Conservation (phyloP, 2,888 invertebrate genomes). For the Coecobrya sp. region DNA sequence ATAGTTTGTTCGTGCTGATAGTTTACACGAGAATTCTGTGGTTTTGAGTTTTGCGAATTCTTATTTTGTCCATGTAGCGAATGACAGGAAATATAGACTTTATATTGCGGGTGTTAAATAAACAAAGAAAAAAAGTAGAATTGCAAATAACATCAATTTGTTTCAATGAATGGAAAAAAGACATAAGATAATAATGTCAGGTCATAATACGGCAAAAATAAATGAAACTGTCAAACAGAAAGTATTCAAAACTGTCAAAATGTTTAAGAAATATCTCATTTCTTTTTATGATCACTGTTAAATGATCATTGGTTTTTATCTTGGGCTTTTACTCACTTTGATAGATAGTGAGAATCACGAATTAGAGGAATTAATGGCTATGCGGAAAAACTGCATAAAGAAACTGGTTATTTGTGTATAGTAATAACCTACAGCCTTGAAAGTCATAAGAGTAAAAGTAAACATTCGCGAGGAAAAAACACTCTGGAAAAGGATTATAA, state of each 20-base stretch:
- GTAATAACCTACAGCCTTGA: no score
- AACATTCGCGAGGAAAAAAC: neutral
- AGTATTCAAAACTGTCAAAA: no score
- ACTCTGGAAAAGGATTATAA: neutral
- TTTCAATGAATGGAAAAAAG: neutral
- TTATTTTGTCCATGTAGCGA: neutral
- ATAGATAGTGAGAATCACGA: no score
- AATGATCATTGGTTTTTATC: no score
- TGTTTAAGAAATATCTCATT: no score
- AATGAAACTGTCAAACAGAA: no score
- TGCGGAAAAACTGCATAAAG: neutral
- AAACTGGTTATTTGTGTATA: conserved; percentile 1
- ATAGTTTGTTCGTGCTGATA: conserved; percentile 4
- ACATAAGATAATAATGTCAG: no score
- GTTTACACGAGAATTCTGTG: conserved; percentile 44
- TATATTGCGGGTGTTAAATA: neutral
- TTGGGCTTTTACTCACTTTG: no score
- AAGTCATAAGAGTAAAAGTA: no score
- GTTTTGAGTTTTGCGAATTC: conserved; percentile 57
- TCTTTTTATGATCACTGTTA: no score
- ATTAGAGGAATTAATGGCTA: no score
- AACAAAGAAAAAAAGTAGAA: conserved; percentile 7
- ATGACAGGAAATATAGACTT: conserved; percentile 41
- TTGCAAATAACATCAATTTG: neutral
- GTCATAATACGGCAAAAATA: no score